Conservation (phyloP, 2,888 invertebrate species). For the Pharmacophagus antenor region DNA sequence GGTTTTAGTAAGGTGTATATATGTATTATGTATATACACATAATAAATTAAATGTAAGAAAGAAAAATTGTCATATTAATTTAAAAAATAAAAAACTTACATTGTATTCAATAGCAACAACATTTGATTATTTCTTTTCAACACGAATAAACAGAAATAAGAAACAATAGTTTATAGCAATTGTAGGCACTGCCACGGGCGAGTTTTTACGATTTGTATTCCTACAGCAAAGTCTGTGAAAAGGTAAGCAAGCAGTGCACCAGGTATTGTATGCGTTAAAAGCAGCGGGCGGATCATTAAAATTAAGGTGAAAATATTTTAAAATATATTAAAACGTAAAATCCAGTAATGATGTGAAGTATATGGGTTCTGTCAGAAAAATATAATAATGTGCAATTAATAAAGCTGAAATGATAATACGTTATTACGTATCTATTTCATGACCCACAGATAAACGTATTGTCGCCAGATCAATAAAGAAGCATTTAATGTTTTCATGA, state of each 20-base stretch:
- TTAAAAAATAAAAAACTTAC: no score
- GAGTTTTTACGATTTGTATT: conserved; percentile 24
- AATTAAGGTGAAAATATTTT: conserved; percentile 1
- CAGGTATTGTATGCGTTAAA: conserved; percentile 15
- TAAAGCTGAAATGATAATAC: not conserved
- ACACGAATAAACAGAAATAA: conserved; percentile 7
- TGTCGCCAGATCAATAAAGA: no score
- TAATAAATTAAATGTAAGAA: no score
- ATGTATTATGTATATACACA: no score
- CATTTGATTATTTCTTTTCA: not conserved
- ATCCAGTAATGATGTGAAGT: not conserved
- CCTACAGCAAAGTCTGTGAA: conserved; percentile 16
- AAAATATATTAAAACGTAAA: not conserved
- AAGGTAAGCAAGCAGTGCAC: conserved; percentile 5
- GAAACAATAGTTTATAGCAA: conserved; percentile 1
- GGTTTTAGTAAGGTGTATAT: no score
- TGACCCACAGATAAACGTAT: not conserved
- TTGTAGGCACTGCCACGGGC: conserved; percentile 14
- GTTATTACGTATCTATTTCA: not conserved
- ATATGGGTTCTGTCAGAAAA: not conserved
- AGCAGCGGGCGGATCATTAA: conserved; percentile 17
- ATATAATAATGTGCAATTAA: not conserved
- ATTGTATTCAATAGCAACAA: not conserved
- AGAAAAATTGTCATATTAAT: no score
- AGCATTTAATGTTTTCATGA: no score